Base-by-base conservation (phyloP, 2,888 invertebrate species). In the Hemistola chrysoprasaria region DNA sequence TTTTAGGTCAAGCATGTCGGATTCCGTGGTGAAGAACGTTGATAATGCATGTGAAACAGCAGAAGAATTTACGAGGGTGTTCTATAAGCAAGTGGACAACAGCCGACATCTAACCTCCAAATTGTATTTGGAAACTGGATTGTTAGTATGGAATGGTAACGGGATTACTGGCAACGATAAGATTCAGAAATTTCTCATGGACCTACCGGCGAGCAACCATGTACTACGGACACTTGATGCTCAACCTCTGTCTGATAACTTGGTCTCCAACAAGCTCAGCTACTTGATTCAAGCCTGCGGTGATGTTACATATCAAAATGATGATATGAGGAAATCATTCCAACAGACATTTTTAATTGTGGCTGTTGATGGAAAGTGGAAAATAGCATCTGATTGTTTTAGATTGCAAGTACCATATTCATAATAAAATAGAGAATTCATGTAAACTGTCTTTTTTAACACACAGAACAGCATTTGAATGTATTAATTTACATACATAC, bases 71-170 rank as follows among this genome's bases (percentile, higher is more conserved):
- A 94, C 95, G 2, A 95, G 95, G 80, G 85, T 97, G 2, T 98
- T 95, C 76, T 98, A 98, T 75, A 95, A 96, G 62, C 94, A 94
- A 63, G 88, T 97, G 42, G 98, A 98, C 67, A 96, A 95, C 73
- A 92, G 94, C 54, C 90, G 97, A 71, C 95, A 97, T 87, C 79
- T 94, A 68, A 93, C 97, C 71, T 91, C 93, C 0, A 94, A 94
- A 65, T 81, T 97, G 26, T 98, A 98, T 69, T 85, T 97, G 59
- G 96, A 97, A 28, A 92, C 92, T 11, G 97, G 95, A 3, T 87
- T 94, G n/a, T 82, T 97, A 34, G 93, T 96, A 27, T 98, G 97
- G 98, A 98, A 98, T 87, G 98, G 98, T 16, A 97, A 96, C 78
- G 94, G 94, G 3, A 90, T 95, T 0, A 92, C 90, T 36, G 97